phyloP scores from a whole-genome alignment of 2,797 vertebrate species.

The Lycodopsis pacificus region DNA sequence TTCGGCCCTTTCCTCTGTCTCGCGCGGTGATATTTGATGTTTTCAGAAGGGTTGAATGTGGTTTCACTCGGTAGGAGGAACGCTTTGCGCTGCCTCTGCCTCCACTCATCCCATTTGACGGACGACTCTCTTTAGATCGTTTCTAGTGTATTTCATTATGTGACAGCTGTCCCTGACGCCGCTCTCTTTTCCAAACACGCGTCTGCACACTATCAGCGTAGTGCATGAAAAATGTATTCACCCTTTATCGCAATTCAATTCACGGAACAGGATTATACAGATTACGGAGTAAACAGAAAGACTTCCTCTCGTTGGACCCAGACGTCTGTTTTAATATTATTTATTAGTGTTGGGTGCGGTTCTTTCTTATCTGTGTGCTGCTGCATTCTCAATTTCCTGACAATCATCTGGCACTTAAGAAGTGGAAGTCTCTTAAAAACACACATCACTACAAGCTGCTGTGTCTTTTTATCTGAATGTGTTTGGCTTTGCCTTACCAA shows the following conservation, averaged over 20 bases:
- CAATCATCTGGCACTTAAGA: slow-evolving; percentile 10
- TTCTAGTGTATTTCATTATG: neutral
- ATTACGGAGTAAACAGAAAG: neutral
- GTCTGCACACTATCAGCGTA: neutral
- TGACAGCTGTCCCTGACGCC: neutral
- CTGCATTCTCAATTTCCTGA: slow-evolving; percentile 21
- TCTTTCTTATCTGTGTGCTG: neutral
- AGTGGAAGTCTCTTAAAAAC: neutral
- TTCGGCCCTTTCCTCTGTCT: neutral
- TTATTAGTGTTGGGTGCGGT: neutral
- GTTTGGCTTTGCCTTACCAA: neutral
- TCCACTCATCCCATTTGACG: neutral
- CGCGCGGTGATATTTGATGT: neutral
- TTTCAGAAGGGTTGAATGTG: neutral
- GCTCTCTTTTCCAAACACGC: neutral
- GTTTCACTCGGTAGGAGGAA: neutral
- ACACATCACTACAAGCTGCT: neutral
- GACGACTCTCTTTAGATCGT: neutral
- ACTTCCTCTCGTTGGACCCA: slow-evolving; percentile 1
- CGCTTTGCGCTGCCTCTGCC: neutral
- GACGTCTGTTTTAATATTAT: slow-evolving; percentile 3
- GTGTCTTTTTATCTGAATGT: neutral
- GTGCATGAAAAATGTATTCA: neutral
- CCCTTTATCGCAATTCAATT: neutral
- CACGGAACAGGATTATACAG: neutral